These are phyloP conservation scores for Actinernus sp. DNA, from an alignment of 92 coral and sea anemone genomes.

Conservation along the genomic window DNA sequence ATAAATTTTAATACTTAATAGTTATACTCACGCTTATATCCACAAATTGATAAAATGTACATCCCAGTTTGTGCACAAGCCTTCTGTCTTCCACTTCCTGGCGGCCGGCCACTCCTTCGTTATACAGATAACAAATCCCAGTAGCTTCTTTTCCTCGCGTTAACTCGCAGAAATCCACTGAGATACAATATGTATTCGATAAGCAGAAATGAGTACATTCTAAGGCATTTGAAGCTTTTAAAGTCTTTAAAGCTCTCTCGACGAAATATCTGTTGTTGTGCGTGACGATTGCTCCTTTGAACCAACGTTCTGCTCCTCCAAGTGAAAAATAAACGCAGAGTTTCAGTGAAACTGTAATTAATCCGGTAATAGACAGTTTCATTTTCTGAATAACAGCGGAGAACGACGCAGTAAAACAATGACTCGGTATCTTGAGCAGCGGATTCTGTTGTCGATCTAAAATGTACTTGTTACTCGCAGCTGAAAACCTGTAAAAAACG, in stretches of 20 bases:
- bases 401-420: too few species aligned
- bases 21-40: slow-evolving; percentile 39
- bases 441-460: too few species aligned
- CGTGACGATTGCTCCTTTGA: slow-evolving; percentile 13
- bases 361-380: too few species aligned
- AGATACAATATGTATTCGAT: slow-evolving; percentile 25
- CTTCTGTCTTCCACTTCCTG: background rate
- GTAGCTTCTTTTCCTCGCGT: background rate
- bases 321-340: too few species aligned
- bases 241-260: background rate
- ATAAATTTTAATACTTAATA: too few species aligned
- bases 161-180: slow-evolving; percentile 42
- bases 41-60: slow-evolving; percentile 61
- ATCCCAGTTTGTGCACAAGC: slow-evolving; percentile 25
- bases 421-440: too few species aligned
- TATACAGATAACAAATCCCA: slow-evolving; percentile 51
- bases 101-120: slow-evolving; percentile 32
- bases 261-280: slow-evolving; percentile 5
- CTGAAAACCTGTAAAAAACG: too few species aligned
- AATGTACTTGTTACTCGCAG: too few species aligned
- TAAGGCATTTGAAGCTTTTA: background rate
- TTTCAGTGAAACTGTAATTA: too few species aligned
- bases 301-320: too few species aligned
- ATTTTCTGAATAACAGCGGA: too few species aligned
- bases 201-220: slow-evolving; percentile 45